Evolutionary conservation across 1,140 invertebrate genomes (phyloP), one percentile per base, ranked within the genome.

Genomic region (Dreissena rostriformis): DNA sequence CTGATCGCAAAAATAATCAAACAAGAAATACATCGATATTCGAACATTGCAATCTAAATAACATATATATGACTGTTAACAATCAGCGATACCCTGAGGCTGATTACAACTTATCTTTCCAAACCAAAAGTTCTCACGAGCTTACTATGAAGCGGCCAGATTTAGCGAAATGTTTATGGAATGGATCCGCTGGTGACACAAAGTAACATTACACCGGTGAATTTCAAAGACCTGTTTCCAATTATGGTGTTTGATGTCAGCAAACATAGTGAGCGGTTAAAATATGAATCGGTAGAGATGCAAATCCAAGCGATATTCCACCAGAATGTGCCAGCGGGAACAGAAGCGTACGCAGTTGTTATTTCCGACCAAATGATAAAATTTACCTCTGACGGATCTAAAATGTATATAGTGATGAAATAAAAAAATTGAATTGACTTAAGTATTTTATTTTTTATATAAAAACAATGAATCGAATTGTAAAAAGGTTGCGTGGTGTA

Each of bases 151-250:
- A 57, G 82, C 76, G 1, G 74, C 82, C 5, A 29, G 61, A 51
- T 84, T 84, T 53, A 84, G 75, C 24, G 63, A 55, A 15, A 84
- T 80, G 39, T 84, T 84, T 80, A 68, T 39, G n/a, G 51, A 22
- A 84, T 84, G 82, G 61, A 83, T 79, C 74, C 65, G 51, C 63
- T 83, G 73, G 74, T 79, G n/a, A 28, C 52, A 24, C 61, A 83
- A 11, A 29, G 11, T 22, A 80, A 84, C 67, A 84, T 84, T 52
- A 81, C 82, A 53, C 49, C 82, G 22, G 51, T 28, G 24, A 63
- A 84, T 80, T 80, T 81, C 55, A 72, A 83, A 73, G 75, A 49
- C 22, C 73, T 83, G 17, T 83, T 55, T 51, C 81, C 57, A 19
- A 57, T 81, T 51, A 73, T 81, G 26, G 79, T 72, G 67, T 74